Percentiles rank a stretch among this genome's conserved stretches.
These are phyloP conservation scores for Pagrus major DNA, from an alignment of 2,113 vertebrate species.

Conservation along the genomic window DNA sequence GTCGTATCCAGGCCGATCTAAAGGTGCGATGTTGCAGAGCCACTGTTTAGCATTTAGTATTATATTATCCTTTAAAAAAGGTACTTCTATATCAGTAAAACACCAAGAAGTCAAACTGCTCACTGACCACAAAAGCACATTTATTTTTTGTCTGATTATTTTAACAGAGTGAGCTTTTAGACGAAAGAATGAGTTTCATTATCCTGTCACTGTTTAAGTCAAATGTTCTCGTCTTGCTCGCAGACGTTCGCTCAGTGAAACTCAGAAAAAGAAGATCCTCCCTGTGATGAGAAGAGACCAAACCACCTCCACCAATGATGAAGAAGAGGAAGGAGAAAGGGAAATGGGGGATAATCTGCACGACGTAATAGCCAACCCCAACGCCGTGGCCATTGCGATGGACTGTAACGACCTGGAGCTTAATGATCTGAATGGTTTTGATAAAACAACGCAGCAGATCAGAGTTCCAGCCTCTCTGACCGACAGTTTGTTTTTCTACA, in stretches of 20 bases:
- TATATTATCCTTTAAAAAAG: too few relatives aligned
- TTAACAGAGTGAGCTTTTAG: not conserved
- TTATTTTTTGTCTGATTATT: too few relatives aligned
- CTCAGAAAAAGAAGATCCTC: slow-evolving; percentile 78
- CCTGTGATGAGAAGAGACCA: slow-evolving; percentile 87
- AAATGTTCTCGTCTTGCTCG: slow-evolving; percentile 2
- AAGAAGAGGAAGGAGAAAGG: slow-evolving; percentile 79
- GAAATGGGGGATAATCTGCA: slow-evolving; percentile 71
- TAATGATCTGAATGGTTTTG: slow-evolving; percentile 27
- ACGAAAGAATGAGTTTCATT: not conserved
- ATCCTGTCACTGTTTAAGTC: not conserved
- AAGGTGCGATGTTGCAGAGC: not conserved
- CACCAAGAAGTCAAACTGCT: too few relatives aligned
- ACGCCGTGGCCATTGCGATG: slow-evolving; percentile 35
- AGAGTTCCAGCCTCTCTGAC: slow-evolving; percentile 73
- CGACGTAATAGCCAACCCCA: slow-evolving; percentile 79
- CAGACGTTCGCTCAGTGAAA: slow-evolving; percentile 63
- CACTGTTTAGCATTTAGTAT: too few relatives aligned
- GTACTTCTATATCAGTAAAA: not conserved
- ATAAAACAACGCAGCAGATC: slow-evolving; percentile 70
- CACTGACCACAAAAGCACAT: not conserved
- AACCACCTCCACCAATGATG: slow-evolving; percentile 88
- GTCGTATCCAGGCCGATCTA: not conserved
- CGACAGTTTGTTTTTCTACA: slow-evolving; percentile 86
- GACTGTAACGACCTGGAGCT: slow-evolving; percentile 54